These are phyloP conservation scores for Forbesichthys papilliferus DNA, from an alignment of 2,113 vertebrate genomes.

Conservation along the genomic window DNA sequence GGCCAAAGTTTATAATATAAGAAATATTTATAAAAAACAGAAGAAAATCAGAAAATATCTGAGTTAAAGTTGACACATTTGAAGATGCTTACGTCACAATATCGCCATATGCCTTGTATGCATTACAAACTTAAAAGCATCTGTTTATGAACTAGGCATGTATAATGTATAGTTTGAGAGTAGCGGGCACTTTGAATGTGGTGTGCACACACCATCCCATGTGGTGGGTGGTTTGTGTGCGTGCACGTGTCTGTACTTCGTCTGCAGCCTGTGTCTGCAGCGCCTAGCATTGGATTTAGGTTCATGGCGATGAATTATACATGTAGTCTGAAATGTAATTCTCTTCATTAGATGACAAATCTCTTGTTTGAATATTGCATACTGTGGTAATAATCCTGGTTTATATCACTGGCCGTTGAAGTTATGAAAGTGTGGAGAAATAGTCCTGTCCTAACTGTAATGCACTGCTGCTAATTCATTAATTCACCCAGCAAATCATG, in stretches of 20 bases:
- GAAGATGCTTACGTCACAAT: not conserved
- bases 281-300: slow-evolving; percentile 59
- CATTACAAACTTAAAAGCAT: slow-evolving; percentile 55
- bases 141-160: slow-evolving; percentile 3
- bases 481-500: slow-evolving; percentile 60
- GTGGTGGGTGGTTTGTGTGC: not conserved
- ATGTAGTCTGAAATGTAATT: slow-evolving; percentile 71
- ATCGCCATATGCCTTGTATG: slow-evolving; percentile 2
- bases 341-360: slow-evolving; percentile 74
- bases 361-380: slow-evolving; percentile 73
- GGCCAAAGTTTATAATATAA: slow-evolving; percentile 26
- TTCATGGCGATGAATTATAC: slow-evolving; percentile 68
- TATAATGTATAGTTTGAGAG: too few relatives aligned
- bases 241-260: slow-evolving; percentile 50
- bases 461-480: slow-evolving; percentile 61
- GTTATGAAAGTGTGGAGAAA: slow-evolving; percentile 49
- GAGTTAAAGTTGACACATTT: not conserved
- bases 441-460: slow-evolving; percentile 58
- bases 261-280: slow-evolving; percentile 54
- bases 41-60: not conserved
- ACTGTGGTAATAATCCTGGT: slow-evolving; percentile 70
- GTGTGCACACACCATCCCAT: not conserved
- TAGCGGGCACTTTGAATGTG: not conserved
- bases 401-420: slow-evolving; percentile 59
- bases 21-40: slow-evolving; percentile 26